These are phyloP conservation scores for Girardinichthys multiradiatus DNA, from an alignment of 2,113 vertebrate genomes.

Conservation along the genomic window DNA sequence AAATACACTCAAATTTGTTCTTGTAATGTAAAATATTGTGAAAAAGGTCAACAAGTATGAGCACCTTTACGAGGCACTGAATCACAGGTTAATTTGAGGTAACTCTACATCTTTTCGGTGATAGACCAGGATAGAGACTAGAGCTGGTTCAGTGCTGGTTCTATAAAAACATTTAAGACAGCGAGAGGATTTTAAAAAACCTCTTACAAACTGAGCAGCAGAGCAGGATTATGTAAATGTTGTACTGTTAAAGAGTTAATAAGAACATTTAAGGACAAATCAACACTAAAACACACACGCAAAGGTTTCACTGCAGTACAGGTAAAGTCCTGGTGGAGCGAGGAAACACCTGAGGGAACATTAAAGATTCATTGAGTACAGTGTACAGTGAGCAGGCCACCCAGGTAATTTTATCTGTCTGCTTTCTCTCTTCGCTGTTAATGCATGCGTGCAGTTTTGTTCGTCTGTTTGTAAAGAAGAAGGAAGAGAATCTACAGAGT, in stretches of 20 bases:
- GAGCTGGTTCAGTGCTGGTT: neutral
- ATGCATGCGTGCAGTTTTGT: neutral
- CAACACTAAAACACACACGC: constrained; percentile 11
- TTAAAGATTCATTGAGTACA: constrained; percentile 66
- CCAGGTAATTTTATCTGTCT: constrained; percentile 22
- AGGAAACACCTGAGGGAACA: constrained; percentile 67
- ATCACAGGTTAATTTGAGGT: neutral
- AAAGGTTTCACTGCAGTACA: constrained; percentile 39
- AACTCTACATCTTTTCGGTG: neutral
- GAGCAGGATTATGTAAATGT: neutral
- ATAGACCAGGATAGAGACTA: too few relatives aligned
- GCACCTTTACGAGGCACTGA: neutral
- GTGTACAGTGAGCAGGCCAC: constrained; percentile 24
- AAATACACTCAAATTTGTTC: too few relatives aligned
- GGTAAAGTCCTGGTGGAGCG: constrained; percentile 56
- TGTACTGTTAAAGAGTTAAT: neutral
- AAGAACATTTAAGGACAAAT: constrained; percentile 25
- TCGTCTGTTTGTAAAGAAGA: neutral
- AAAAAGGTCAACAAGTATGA: neutral
- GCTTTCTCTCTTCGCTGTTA: constrained; percentile 25
- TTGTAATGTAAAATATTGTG: too few relatives aligned
- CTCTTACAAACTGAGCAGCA: neutral
- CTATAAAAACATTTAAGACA: neutral
- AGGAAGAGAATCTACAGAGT: constrained; percentile 57
- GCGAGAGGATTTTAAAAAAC: neutral